A percentile compares a stretch with the other conserved stretches of the same genome.
Conservation (phyloP, 2,888 invertebrate species). For the Lypha dubia region DNA sequence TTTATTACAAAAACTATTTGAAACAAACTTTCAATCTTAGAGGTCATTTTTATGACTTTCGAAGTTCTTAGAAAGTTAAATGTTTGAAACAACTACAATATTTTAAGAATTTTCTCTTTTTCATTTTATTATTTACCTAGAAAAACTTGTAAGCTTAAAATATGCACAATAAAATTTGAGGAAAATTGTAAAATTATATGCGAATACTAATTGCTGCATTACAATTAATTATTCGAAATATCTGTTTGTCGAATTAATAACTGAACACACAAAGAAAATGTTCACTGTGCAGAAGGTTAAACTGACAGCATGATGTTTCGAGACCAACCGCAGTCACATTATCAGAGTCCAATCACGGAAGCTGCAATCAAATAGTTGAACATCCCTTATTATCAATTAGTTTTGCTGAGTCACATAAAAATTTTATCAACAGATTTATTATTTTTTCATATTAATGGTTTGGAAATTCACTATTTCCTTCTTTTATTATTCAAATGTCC, state of each 20-base stretch:
- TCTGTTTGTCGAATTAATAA: not conserved
- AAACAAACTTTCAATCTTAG: conserved; percentile 10
- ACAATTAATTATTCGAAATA: not conserved
- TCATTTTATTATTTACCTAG: not conserved
- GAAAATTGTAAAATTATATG: not conserved
- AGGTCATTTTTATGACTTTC: not conserved
- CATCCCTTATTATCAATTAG: too few species aligned
- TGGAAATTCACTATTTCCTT: too few species aligned
- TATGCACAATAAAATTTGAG: not conserved
- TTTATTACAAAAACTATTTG: conserved; percentile 21
- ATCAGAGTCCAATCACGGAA: too few species aligned
- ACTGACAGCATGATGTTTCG: too few species aligned
- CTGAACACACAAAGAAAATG: not conserved
- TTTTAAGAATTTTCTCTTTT: conserved; percentile 26
- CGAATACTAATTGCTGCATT: not conserved
- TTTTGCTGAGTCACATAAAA: too few species aligned
- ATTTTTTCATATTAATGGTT: too few species aligned
- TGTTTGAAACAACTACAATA: conserved; percentile 9
- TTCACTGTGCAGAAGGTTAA: too few species aligned
- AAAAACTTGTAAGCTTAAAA: not conserved
- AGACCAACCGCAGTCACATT: too few species aligned
- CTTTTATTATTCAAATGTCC: too few species aligned
- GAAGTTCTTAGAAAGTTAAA: not conserved
- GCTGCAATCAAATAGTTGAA: too few species aligned
- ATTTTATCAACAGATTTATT: too few species aligned